Evolutionary conservation across 1,140 invertebrate genomes (phyloP).

Genomic region (Temnothorax curvispinosus): DNA sequence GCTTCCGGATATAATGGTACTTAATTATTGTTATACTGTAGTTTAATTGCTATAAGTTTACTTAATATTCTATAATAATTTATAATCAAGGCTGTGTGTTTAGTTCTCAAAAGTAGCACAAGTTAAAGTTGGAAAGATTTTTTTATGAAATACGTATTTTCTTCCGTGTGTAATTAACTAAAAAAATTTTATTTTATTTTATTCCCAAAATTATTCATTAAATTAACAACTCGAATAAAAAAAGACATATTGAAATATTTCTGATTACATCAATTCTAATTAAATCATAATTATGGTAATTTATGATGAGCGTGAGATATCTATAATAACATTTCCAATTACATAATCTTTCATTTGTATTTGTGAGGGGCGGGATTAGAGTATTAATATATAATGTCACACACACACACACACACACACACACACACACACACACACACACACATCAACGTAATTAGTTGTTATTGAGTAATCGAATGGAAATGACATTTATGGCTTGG

Average conservation of each 20-base stretch:
- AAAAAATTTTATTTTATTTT: background rate
- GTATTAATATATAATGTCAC: background rate
- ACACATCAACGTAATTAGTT: background rate
- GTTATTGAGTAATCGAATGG: background rate
- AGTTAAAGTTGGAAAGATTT: background rate
- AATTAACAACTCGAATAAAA: background rate
- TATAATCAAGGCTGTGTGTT: background rate
- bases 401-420: no score
- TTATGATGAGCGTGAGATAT: background rate
- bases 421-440: no score
- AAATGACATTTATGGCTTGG: slow-evolving; percentile 37
- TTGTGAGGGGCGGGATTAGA: background rate
- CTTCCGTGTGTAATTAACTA: background rate
- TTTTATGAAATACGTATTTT: background rate
- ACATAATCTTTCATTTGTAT: background rate
- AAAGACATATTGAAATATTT: background rate
- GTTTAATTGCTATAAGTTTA: background rate
- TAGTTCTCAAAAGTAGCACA: background rate
- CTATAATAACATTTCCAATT: background rate
- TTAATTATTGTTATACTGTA: background rate
- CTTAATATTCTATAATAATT: background rate
- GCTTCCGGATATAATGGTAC: background rate
- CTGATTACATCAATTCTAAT: background rate
- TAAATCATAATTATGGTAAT: background rate
- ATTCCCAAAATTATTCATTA: background rate